phyloP scores from a whole-genome alignment of 1,140 invertebrate genomes.

The Drosophila neocordata region DNA sequence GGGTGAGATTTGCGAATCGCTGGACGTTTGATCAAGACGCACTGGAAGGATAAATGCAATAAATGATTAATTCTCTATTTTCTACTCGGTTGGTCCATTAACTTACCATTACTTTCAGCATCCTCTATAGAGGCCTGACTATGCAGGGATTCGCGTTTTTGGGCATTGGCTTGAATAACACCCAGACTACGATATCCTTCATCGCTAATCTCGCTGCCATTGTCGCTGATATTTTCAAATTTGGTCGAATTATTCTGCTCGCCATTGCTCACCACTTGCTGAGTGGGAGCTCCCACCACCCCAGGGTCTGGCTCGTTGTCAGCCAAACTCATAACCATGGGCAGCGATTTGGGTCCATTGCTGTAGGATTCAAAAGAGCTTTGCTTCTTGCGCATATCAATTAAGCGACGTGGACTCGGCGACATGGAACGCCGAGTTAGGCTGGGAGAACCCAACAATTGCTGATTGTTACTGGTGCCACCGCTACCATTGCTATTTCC shows the following conservation, averaged over 20 bases:
- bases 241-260: constrained; percentile 75
- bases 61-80: background rate
- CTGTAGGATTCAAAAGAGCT: constrained; percentile 63
- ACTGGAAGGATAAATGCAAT: constrained; percentile 26
- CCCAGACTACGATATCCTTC: constrained; percentile 93
- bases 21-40: constrained; percentile 82
- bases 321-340: constrained; percentile 15
- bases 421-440: constrained; percentile 79
- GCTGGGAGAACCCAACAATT: constrained; percentile 45
- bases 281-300: background rate
- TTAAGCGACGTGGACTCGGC: constrained; percentile 81
- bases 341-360: constrained; percentile 65
- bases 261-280: background rate
- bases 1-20: constrained; percentile 80
- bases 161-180: constrained; percentile 85
- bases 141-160: constrained; percentile 86
- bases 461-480: constrained; percentile 17
- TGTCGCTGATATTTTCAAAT: constrained; percentile 88
- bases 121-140: constrained; percentile 88
- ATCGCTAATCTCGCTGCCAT: constrained; percentile 93
- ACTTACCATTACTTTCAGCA: constrained; percentile 87
- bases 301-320: background rate
- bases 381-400: constrained; percentile 78
- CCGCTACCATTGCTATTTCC: constrained; percentile 26
- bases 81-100: constrained; percentile 1